These are phyloP conservation scores for Temnothorax unifasciatus DNA, from an alignment of 2,888 invertebrate species.

Conservation along the genomic window DNA sequence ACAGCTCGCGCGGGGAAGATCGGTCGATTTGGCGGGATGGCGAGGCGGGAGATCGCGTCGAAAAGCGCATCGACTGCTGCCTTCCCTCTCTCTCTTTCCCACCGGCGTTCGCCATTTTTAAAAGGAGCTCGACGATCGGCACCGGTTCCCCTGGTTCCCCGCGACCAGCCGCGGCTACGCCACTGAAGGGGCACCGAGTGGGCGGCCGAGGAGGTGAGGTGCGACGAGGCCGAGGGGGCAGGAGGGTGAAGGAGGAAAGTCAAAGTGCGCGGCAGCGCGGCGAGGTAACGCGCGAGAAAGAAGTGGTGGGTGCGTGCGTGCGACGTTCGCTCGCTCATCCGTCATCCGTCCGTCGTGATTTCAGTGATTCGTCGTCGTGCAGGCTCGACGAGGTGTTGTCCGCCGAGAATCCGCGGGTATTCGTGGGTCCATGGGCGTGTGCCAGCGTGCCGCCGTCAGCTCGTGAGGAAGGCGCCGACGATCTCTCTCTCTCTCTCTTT, in stretches of 20 bases:
- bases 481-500: no score
- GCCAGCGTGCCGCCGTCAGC: not conserved
- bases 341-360: conserved; percentile 26
- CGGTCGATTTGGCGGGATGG: no score
- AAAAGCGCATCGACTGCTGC: no score
- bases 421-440: conserved; percentile 30
- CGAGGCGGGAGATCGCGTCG: not conserved
- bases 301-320: not conserved
- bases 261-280: conserved; percentile 34
- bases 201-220: not conserved
- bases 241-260: not conserved
- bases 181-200: not conserved
- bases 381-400: not conserved
- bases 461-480: not conserved
- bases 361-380: conserved; percentile 17
- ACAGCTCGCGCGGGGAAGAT: no score
- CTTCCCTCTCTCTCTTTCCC: not conserved
- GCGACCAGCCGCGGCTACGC: conserved; percentile 43
- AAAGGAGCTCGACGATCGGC: conserved; percentile 74
- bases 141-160: conserved; percentile 49
- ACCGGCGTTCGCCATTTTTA: conserved; percentile 72
- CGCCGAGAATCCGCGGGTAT: not conserved
- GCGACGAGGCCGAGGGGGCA: not conserved
- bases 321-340: not conserved
- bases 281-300: conserved; percentile 1